Conservation (phyloP, 2,888 invertebrate genomes). For the Acanthosepion esculentum region DNA sequence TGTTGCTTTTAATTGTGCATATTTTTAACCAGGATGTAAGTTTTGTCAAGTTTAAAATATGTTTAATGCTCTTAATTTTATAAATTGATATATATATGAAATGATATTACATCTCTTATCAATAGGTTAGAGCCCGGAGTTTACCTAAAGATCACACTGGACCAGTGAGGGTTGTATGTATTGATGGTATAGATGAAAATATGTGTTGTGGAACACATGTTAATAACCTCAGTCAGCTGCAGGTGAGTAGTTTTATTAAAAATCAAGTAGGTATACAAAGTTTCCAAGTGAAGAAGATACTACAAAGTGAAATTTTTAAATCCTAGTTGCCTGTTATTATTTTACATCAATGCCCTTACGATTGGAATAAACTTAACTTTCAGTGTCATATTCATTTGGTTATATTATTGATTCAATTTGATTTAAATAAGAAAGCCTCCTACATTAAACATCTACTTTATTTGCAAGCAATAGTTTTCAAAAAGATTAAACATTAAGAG, state of each 20-base stretch:
- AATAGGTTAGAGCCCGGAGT: conserved; percentile 82
- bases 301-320: neutral
- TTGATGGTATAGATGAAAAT: conserved; percentile 85
- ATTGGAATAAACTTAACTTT: neutral
- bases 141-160: conserved; percentile 87
- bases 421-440: too few species aligned
- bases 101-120: conserved; percentile 36
- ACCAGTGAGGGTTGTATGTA: conserved; percentile 84
- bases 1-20: neutral
- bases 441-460: too few species aligned
- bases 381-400: neutral
- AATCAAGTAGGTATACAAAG: too few species aligned
- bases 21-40: neutral
- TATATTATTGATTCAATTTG: too few species aligned
- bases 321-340: neutral
- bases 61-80: neutral
- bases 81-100: neutral
- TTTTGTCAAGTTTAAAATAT: too few species aligned
- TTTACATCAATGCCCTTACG: neutral
- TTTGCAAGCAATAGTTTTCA: too few species aligned
- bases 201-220: conserved; percentile 94
- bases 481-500: too few species aligned
- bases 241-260: conserved; percentile 70
- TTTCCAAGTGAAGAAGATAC: neutral
- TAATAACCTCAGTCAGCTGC: conserved; percentile 80